Base-by-base conservation (phyloP, 1,140 invertebrate species). In the Tetranychus cinnabarinus region DNA sequence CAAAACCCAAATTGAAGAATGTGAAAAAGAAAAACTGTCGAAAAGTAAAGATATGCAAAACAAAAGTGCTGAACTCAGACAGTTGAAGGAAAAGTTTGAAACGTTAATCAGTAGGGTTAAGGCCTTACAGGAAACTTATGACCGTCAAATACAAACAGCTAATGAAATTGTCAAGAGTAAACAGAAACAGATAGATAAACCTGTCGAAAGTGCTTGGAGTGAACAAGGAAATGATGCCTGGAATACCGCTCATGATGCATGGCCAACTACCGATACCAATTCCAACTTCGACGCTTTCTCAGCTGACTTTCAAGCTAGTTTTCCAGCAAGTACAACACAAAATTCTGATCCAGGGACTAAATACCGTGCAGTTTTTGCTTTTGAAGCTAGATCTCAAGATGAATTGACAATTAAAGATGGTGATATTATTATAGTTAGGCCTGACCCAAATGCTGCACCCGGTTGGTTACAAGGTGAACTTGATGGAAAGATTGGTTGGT, bases 331-430 rank as follows among this genome's bases (percentile, higher is more conserved):
- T 2, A 52, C 50, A n/a, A 52, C n/a, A n/a, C n/a, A n/a, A 54
- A 52, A 34, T 33, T 23, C 59, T 8, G 46, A 33, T 33, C 6
- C 5, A 37, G 46, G 35, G 10, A 57, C 36, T 13, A 13, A 82
- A 70, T 96, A 91, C 72, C 79, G 87, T 62, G 90, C 88, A 12
- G 75, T 97, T 4, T 98, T 90, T 70, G 87, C 90, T 70, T 98
- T 97, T 76, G 82, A 82, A 56, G 87, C 90, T 0, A 76, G 91
- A 63, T 93, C 90, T 70, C 76, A 79, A 8, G 95, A 98, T 74
- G 95, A 98, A 74, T 80, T 98, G 35, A 86, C 85, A 34, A 84
- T 98, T 65, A 82, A 88, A 73, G 87, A 89, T 46, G 92, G 91
- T 5, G 93, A 97, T 73, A 81, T 92, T 70, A 87, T 98, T 66